Evolutionary conservation across 2,888 invertebrate species (phyloP).

Genomic region (Osedax fenrisi): DNA sequence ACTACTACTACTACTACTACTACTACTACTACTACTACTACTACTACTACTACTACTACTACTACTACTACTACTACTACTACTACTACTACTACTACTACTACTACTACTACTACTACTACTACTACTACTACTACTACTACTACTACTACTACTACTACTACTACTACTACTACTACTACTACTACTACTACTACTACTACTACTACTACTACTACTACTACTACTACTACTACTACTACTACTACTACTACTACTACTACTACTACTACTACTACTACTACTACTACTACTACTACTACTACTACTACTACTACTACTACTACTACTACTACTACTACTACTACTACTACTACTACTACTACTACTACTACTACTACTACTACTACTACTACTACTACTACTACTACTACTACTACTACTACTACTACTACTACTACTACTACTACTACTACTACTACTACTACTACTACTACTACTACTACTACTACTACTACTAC

Average conservation of each 20-base stretch:
- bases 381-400: constrained; percentile 12
- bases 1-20: constrained; percentile 25
- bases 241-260: constrained; percentile 22
- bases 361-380: constrained; percentile 20
- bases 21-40: constrained; percentile 26
- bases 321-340: constrained; percentile 11
- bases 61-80: constrained; percentile 23
- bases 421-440: no score
- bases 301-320: constrained; percentile 17
- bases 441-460: no score
- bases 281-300: constrained; percentile 26
- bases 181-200: constrained; percentile 14
- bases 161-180: no score
- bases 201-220: neutral
- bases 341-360: constrained; percentile 20
- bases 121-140: constrained; percentile 21
- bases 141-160: constrained; percentile 21
- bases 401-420: no score
- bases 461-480: no score
- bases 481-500: no score
- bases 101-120: constrained; percentile 17
- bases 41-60: constrained; percentile 22
- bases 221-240: constrained; percentile 21
- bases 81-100: no score
- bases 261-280: constrained; percentile 26